Percentiles rank a stretch among this genome's conserved stretches.
phyloP scores from a whole-genome alignment of 1,140 invertebrate species.

The Carposina sasakii region DNA sequence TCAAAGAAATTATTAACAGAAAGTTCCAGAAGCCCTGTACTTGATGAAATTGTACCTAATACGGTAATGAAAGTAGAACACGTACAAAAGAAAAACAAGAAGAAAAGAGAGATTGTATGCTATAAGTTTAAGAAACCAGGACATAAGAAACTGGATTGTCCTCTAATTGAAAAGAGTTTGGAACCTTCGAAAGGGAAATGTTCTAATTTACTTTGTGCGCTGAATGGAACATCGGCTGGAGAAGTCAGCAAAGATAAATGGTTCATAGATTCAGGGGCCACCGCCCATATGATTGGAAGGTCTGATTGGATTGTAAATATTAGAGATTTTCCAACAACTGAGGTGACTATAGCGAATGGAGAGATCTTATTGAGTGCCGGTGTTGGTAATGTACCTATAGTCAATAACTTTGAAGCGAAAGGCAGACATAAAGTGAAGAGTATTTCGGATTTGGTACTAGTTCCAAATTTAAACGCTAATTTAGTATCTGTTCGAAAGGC shows the following conservation, averaged over 20 bases:
- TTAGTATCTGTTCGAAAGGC: conserved; percentile 23
- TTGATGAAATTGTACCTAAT: neutral
- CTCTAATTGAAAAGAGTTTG: neutral
- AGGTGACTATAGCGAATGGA: conserved; percentile 1
- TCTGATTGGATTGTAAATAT: conserved; percentile 11
- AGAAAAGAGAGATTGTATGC: neutral
- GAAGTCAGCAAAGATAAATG: conserved; percentile 15
- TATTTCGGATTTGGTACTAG: conserved; percentile 10
- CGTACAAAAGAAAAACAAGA: neutral
- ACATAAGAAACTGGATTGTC: neutral
- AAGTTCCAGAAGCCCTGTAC: neutral
- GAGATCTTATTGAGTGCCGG: neutral
- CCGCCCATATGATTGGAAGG: conserved; percentile 21
- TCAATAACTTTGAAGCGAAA: no score
- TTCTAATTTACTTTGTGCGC: neutral
- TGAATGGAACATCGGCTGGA: neutral
- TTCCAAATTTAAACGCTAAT: conserved; percentile 23
- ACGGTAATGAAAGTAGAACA: neutral
- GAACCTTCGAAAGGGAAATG: neutral
- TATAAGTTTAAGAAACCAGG: neutral
- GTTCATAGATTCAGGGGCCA: conserved; percentile 30
- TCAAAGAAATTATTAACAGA: neutral
- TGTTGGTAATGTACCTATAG: neutral
- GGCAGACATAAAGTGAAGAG: neutral
- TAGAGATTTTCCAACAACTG: neutral